These are phyloP conservation scores for Enhydra lutris DNA, from an alignment of 2,113 vertebrate species.

Conservation along the genomic window DNA sequence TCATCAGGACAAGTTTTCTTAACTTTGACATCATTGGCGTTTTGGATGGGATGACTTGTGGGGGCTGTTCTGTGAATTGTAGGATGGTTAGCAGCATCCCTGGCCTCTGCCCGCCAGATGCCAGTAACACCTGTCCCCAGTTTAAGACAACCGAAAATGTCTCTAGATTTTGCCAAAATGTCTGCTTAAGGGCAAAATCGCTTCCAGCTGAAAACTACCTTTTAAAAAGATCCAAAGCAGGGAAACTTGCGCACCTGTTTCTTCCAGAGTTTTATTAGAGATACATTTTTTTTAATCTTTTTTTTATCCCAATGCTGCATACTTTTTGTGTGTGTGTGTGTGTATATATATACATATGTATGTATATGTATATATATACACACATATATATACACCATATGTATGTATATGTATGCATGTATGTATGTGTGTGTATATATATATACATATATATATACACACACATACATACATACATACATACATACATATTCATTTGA, in stretches of 20 bases:
- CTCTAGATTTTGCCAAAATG: background rate
- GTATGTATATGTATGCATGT: too few relatives aligned
- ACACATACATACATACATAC: too few relatives aligned
- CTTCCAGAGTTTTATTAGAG: background rate
- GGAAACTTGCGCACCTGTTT: background rate
- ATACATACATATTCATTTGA: background rate
- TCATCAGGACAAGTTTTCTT: background rate
- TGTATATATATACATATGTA: rapidly evolving
- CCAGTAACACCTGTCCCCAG: background rate
- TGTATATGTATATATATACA: too few relatives aligned
- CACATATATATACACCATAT: too few relatives aligned
- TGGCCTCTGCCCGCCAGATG: background rate
- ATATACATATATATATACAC: too few relatives aligned
- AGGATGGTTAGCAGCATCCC: background rate
- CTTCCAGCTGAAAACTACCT: background rate
- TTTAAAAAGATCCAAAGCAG: background rate
- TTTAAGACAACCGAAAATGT: background rate
- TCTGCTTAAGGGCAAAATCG: background rate
- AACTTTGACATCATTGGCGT: background rate
- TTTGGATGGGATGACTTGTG: background rate
- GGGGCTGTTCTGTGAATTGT: background rate
- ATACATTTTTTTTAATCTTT: background rate
- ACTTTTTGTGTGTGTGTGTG: background rate
- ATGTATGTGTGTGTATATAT: too few relatives aligned
- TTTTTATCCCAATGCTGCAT: background rate